Conservation (phyloP, 1,140 invertebrate genomes). For the Penaeus japonicus region DNA sequence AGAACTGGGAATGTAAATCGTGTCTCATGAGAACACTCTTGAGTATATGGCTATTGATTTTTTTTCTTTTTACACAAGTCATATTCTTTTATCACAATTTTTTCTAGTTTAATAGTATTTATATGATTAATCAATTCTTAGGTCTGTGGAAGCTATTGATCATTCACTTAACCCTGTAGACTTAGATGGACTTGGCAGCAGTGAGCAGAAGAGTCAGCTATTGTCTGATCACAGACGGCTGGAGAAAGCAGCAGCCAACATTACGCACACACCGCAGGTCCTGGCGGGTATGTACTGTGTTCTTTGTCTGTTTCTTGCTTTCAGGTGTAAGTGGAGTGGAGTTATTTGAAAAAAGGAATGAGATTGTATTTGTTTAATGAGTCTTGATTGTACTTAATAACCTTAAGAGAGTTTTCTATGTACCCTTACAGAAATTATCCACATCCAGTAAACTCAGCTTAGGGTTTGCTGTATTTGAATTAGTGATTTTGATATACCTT, state of each 20-base stretch:
- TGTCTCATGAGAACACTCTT: too few species aligned
- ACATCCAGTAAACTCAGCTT: too few species aligned
- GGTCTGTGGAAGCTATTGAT: background rate
- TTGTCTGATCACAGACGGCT: constrained; percentile 84
- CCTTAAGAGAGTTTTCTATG: background rate
- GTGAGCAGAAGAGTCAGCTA: constrained; percentile 74
- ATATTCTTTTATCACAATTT: too few species aligned
- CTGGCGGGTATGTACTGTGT: constrained; percentile 72
- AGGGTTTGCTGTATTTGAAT: too few species aligned
- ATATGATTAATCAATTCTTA: constrained; percentile 42
- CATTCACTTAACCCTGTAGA: constrained; percentile 67
- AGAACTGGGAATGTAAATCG: too few species aligned
- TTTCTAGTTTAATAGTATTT: background rate
- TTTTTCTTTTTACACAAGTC: too few species aligned
- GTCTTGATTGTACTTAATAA: too few species aligned
- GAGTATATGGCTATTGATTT: too few species aligned
- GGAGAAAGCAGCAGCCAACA: constrained; percentile 74
- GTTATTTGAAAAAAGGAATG: too few species aligned
- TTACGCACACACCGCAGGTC: constrained; percentile 74
- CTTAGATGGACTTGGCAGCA: constrained; percentile 81
- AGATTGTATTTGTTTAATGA: too few species aligned
- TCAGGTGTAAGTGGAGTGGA: background rate
- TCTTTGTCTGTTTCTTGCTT: constrained; percentile 3
- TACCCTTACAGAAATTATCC: too few species aligned
- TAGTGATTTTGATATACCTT: too few species aligned